Evolutionary conservation across 23 tunicate species (phyloP), one percentile per base, ranked within the genome.

Genomic region (Phallusia fumigata): DNA sequence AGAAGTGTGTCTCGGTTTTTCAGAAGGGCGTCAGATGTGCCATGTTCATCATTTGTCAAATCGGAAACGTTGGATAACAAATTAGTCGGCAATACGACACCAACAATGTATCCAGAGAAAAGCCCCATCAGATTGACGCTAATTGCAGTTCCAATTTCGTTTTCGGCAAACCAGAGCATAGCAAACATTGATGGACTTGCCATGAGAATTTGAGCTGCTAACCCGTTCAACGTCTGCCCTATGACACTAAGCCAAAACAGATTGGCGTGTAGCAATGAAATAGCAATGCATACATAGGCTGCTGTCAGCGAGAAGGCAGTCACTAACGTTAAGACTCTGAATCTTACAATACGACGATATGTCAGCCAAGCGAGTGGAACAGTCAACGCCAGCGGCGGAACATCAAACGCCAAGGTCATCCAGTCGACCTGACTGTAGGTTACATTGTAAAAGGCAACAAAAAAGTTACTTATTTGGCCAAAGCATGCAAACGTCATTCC

Each of bases 381-480:
- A 21, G 69, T 24, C 26, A 58, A 6, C 15, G 16, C 69, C 26
- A 58, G 28, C 5, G 69, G 69, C 13, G 69, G 28, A 22, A 58
- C 69, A 24, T 58, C 69, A 58, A 21, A 58, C 16, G 69, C 69
- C 69, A 58, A 22, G 13, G 69, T 58, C 69, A 58, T 58, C 69
- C 69, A 58, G 28, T 58, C 69, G 28, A 58, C 69, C 16, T 58
- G 69, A 22, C 15, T 16, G 69, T 58, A 58, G 28, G 69, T 21
- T 24, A 21, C 69, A 13, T 58, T 24, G 16, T 6, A 58, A 24
- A 6, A 58, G 16, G 26, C 28, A 3, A 8, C 69, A 24, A 21
- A 58, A 58, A 58, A 58, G 69, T 58, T 58, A 16, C 69, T 58
- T 11, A 58, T 58, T 58, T 58, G 69, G 28, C 69, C 69, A 24